These are phyloP conservation scores for Corythaeola cristata DNA, from an alignment of 2,113 vertebrate genomes.

Conservation along the genomic window DNA sequence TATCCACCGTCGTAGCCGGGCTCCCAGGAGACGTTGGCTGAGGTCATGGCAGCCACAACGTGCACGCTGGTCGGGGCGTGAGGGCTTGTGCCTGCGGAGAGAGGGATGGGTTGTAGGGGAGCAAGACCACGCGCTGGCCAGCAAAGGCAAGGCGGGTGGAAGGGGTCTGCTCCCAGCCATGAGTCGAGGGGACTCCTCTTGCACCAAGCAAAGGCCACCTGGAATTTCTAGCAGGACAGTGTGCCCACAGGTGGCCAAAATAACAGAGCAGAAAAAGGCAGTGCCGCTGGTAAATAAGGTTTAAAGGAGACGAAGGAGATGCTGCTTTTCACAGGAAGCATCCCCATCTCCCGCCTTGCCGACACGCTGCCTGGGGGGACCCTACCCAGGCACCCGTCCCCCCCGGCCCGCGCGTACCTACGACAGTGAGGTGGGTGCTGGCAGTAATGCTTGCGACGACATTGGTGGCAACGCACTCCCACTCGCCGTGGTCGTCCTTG, in stretches of 20 bases:
- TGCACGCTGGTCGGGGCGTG: conserved; percentile 92
- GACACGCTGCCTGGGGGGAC: background rate
- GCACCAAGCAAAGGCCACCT: background rate
- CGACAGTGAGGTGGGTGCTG: conserved; percentile 96
- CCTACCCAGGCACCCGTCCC: background rate
- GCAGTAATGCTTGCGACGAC: conserved; percentile 99
- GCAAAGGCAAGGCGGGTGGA: background rate
- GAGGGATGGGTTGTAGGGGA: background rate
- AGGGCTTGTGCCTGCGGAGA: conserved; percentile 91
- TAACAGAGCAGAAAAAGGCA: background rate
- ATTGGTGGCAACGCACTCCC: conserved; percentile 98
- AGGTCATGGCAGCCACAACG: conserved; percentile 90
- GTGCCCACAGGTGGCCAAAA: background rate
- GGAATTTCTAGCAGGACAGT: background rate
- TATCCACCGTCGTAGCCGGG: conserved; percentile 97
- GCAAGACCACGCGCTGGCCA: accelerated
- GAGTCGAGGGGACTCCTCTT: accelerated
- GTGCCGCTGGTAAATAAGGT: background rate
- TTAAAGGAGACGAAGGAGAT: background rate
- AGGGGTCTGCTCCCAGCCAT: background rate
- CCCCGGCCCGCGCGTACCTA: conserved; percentile 76
- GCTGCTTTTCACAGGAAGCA: accelerated
- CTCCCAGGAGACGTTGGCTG: conserved; percentile 98
- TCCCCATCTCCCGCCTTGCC: background rate
- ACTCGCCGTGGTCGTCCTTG: conserved; percentile 99